Evolutionary conservation across 2,888 invertebrate species (phyloP), one percentile per base, ranked within the genome.

Genomic region (Gerris lacustris): DNA sequence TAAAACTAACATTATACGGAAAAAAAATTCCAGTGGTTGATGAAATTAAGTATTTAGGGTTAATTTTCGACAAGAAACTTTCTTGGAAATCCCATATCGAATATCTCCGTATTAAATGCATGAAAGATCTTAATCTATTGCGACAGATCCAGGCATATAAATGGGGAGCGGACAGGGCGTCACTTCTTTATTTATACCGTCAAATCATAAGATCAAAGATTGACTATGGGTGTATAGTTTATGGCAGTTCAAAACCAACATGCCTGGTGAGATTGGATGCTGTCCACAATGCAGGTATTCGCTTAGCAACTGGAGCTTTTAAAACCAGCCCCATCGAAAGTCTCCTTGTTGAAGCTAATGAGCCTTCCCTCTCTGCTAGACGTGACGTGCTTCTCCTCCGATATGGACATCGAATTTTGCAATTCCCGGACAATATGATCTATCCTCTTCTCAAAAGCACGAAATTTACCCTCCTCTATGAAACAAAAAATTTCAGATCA

Each of bases 101-200:
- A 31, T 17, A 66, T 31, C 2, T 31, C 9, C 9, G 31, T 15
- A 17, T 18, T 15, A 31, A 66, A 31, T 66, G 66, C 17, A 9
- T 31, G 9, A 17, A 31, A 66, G 31, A 31, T 18, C 9, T 17
- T 15, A 66, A 66, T 31, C 17, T 66, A 17, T n/a, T 66, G 11
- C 9, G 31, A 66, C 9, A 9, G 9, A 17, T 66, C 18, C 18
- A 17, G 17, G 31, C 9, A 9, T 9, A 9, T 66, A 17, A 17
- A 66, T 66, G 66, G 66, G 66, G 66, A 66, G 66, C 66, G 66
- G 66, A 66, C 17, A 66, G 66, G 17, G 2, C 17, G 66, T 66
- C 55, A 11, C 55, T 55, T 5, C 9, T 55, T 9, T 15, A 15
- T 9, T 11, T 55, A 9, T 55, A 55, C 55, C 55, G 15, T 55